Conservation (phyloP, 2,888 invertebrate genomes). For the Philereme transversata region DNA sequence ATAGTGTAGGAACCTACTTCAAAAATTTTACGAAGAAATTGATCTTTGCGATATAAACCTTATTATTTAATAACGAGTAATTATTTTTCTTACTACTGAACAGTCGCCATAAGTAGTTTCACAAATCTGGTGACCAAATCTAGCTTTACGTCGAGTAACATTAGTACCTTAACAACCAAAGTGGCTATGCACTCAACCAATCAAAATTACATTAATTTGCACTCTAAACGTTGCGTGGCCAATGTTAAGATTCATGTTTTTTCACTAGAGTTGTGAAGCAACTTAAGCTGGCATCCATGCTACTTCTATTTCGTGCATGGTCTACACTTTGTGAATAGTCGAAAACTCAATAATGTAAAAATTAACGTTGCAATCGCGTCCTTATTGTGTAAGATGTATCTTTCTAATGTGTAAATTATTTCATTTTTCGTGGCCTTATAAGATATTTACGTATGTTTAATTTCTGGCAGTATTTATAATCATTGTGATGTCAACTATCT, state of each 20-base stretch:
- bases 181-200: neutral
- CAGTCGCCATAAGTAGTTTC: neutral
- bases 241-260: too few relatives aligned
- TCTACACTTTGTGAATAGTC: slow-evolving; percentile 18
- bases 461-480: slow-evolving; percentile 31
- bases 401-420: slow-evolving; percentile 39
- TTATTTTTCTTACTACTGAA: neutral
- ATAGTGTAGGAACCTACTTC: neutral
- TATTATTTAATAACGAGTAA: neutral
- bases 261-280: slow-evolving; percentile 3
- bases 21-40: neutral
- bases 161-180: neutral
- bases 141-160: neutral
- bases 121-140: neutral
- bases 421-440: slow-evolving; percentile 53
- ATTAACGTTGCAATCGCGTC: slow-evolving; percentile 34
- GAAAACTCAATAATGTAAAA: slow-evolving; percentile 25
- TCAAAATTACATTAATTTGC: too few relatives aligned
- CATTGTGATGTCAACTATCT: slow-evolving; percentile 3
- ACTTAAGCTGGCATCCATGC: slow-evolving; percentile 2
- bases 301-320: slow-evolving; percentile 5
- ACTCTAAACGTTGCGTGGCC: too few relatives aligned
- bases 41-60: neutral
- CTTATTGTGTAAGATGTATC: slow-evolving; percentile 32
- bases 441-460: slow-evolving; percentile 44